Evolutionary conservation across 1,140 invertebrate genomes (phyloP).

Genomic region (Alviniconcha marisindica): DNA sequence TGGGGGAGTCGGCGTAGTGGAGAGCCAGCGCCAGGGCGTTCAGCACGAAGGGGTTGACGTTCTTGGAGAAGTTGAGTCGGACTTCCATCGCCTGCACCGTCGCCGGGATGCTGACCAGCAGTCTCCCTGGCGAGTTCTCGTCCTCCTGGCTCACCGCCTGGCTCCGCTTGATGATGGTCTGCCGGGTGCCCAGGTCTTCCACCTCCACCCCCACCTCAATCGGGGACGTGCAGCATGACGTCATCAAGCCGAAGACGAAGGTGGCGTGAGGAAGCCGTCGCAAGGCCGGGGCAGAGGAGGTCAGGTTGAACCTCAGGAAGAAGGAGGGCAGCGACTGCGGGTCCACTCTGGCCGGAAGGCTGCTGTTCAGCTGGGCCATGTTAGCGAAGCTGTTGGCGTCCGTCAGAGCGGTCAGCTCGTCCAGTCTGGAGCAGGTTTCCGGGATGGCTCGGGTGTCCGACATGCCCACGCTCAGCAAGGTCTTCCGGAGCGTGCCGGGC

Average conservation of each 20-base stretch:
- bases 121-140: neutral
- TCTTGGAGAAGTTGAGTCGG: neutral
- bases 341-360: neutral
- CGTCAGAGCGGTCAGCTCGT: neutral
- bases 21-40: neutral
- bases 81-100: conserved; percentile 6
- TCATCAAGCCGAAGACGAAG: neutral
- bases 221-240: neutral
- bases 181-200: neutral
- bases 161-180: neutral
- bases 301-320: neutral
- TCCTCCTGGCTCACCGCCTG: neutral
- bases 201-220: neutral
- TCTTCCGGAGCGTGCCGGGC: neutral
- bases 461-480: neutral
- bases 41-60: neutral
- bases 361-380: neutral
- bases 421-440: neutral
- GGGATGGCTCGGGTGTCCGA: too few species aligned
- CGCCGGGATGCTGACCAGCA: neutral
- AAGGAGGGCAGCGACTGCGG: neutral
- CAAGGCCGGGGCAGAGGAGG: neutral
- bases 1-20: neutral
- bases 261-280: neutral
- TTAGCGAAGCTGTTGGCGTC: neutral